phyloP scores from a whole-genome alignment of 2,888 invertebrate genomes.

The Cephalotes varians region DNA sequence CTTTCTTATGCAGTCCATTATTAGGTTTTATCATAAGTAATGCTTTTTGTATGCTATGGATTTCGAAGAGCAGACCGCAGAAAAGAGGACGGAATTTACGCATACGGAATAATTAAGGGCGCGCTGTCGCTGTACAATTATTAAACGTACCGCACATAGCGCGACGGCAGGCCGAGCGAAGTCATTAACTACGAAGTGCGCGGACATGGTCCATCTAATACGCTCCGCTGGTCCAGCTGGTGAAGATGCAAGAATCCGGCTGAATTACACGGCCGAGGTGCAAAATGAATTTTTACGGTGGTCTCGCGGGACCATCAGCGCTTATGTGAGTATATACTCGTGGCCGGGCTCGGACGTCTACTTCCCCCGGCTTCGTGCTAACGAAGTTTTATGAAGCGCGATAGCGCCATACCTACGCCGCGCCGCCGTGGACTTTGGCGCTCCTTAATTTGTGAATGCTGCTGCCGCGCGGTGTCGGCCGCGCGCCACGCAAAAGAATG shows the following conservation, averaged over 20 bases:
- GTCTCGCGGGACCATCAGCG: conserved; percentile 72
- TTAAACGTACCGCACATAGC: conserved; percentile 50
- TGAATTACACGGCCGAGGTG: conserved; percentile 62
- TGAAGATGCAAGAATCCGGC: conserved; percentile 73
- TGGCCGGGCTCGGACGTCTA: conserved; percentile 64
- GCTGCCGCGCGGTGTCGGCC: conserved; percentile 75
- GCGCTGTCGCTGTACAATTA: conserved; percentile 51
- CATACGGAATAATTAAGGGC: conserved; percentile 39
- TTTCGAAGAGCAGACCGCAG: conserved; percentile 5
- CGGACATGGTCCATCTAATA: conserved; percentile 68
- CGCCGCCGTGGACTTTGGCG: conserved; percentile 81
- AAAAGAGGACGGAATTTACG: conserved; percentile 31
- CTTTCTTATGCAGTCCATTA: not conserved
- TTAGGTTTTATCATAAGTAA: not conserved
- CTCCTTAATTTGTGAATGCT: conserved; percentile 84
- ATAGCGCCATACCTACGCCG: conserved; percentile 80
- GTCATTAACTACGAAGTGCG: conserved; percentile 46
- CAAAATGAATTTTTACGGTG: conserved; percentile 79
- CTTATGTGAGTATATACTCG: conserved; percentile 55
- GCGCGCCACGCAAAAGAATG: conserved; percentile 80
- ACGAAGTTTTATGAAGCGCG: conserved; percentile 85
- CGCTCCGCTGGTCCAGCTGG: conserved; percentile 53
- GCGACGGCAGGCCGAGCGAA: conserved; percentile 29
- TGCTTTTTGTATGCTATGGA: not conserved
- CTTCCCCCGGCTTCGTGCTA: conserved; percentile 73